phyloP scores from a whole-genome alignment of 2,888 invertebrate genomes.

The Hypomecis punctinalis region DNA sequence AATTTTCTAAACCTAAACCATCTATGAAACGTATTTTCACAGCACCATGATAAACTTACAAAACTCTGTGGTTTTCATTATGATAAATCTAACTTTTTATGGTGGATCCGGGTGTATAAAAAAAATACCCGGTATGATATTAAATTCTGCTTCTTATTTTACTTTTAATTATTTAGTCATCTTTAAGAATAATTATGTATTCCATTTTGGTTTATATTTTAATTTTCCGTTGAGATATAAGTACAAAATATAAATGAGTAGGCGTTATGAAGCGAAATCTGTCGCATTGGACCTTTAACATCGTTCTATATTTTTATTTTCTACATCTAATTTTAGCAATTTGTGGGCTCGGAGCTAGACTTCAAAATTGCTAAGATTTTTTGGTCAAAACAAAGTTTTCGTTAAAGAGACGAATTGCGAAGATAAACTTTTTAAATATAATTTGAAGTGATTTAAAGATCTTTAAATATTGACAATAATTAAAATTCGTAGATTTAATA shows the following conservation, averaged over 20 bases:
- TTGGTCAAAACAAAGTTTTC: background rate
- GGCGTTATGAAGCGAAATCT: too few species aligned
- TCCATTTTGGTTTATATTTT: too few species aligned
- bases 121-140: too few species aligned
- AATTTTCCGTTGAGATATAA: too few species aligned
- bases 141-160: too few species aligned
- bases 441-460: background rate
- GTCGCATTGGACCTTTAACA: too few species aligned
- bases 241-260: too few species aligned
- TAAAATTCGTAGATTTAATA: slow-evolving; percentile 42
- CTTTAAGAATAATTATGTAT: too few species aligned
- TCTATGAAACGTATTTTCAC: slow-evolving; percentile 31
- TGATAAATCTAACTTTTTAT: background rate
- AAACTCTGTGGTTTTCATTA: slow-evolving; percentile 31
- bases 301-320: background rate
- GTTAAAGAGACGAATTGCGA: background rate
- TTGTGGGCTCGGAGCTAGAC: slow-evolving; percentile 1
- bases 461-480: slow-evolving; percentile 5
- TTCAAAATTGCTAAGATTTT: background rate
- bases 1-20: slow-evolving; percentile 19
- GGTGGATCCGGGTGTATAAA: too few species aligned
- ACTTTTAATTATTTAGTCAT: too few species aligned
- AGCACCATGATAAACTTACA: slow-evolving; percentile 47
- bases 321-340: background rate
- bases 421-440: background rate